phyloP scores from a whole-genome alignment of 2,888 invertebrate species.

The Penaeus monodon region DNA sequence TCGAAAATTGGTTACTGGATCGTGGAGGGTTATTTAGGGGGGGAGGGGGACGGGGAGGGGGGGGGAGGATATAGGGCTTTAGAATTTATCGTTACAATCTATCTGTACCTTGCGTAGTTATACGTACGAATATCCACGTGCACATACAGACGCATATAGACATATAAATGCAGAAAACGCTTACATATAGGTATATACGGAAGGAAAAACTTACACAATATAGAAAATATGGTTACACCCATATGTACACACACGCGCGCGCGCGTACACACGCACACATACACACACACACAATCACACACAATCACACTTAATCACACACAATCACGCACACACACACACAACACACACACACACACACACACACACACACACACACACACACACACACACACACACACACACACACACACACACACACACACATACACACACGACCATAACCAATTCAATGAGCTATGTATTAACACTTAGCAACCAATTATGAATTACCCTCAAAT shows the following conservation, averaged over 20 bases:
- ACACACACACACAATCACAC: background rate
- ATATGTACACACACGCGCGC: too few species aligned
- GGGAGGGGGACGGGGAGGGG: too few species aligned
- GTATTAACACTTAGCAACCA: too few species aligned
- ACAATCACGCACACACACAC: background rate
- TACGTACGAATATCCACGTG: background rate
- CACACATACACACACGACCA: background rate
- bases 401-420: conserved; percentile 4
- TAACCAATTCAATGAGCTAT: too few species aligned
- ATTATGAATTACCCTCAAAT: too few species aligned
- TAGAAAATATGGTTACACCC: too few species aligned
- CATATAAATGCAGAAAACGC: background rate
- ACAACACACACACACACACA: conserved; percentile 10
- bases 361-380: conserved; percentile 29
- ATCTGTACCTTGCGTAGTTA: background rate
- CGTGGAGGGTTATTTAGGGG: too few species aligned
- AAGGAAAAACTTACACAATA: too few species aligned
- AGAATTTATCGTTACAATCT: too few species aligned
- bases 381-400: background rate
- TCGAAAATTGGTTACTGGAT: too few species aligned
- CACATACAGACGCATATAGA: background rate
- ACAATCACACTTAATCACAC: background rate
- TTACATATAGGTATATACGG: too few species aligned
- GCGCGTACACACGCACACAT: background rate
- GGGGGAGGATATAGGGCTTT: too few species aligned